Evolutionary conservation across 2,888 invertebrate species (phyloP), one percentile per base, ranked within the genome.

Genomic region (Psylliodes chrysocephalus): DNA sequence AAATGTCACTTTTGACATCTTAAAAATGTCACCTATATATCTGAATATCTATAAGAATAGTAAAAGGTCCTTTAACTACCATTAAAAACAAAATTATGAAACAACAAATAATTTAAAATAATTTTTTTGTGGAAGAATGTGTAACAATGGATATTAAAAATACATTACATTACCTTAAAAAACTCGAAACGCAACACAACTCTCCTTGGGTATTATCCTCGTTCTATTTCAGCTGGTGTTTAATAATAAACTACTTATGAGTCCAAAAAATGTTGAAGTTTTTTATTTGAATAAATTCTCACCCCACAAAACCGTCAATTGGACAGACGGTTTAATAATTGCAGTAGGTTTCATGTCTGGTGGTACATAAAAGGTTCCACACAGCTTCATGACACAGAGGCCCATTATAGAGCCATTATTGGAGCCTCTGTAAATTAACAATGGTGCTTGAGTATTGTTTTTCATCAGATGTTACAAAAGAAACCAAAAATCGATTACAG

Each of bases 371-470:
- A 70, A 71, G 71, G 72, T 73, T 70, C 75, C 75, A 73, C 73
- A 72, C 75, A 73, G 73, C 74, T 72, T 73, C 74, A 75, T 73
- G 75, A 70, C 64, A 69, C 69, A 74, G 73, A 72, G 75, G 73
- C 73, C 73, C 73, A 69, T 70, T 63, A n/a, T n/a, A 12, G 72
- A 71, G 72, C 74, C 75, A 75, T 75, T 69, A 73, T 71, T 73
- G 81, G 79, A 81, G 80, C 80, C 82, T 82, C 82, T 82, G 82
- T 81, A 82, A 82, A 81, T 79, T 79, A 82, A 82, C 81, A 82
- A 82, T 78, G 79, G 71, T 70, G 79, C 76, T 84, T 84, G 82
- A 84, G 82, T 82, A 80, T 74, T 67, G 55, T 73, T 71, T 71
- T 65, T 66, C 51, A 67, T 60, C 47, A 35, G 30, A 54, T 40